phyloP scores from a whole-genome alignment of 2,113 vertebrate species.

The Geothlypis trichas region DNA sequence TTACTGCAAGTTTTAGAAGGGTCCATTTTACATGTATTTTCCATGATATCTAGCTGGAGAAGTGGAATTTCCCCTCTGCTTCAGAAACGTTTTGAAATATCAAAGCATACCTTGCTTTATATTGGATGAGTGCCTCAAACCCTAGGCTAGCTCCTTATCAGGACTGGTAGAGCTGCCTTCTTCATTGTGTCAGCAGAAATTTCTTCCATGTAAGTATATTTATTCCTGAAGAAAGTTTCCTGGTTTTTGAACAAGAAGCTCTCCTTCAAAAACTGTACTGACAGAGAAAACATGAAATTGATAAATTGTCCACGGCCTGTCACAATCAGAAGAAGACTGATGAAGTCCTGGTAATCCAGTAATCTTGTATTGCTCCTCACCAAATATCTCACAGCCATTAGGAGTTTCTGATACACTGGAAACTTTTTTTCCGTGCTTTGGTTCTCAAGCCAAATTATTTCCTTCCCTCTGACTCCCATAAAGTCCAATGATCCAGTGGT shows the following conservation, averaged over 20 bases:
- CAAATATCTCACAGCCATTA: not conserved
- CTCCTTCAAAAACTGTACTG: not conserved
- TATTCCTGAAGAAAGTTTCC: not conserved
- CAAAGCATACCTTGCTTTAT: not conserved
- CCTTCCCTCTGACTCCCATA: not conserved
- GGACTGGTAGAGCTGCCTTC: not conserved
- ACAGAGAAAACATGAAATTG: not conserved
- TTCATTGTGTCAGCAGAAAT: not conserved
- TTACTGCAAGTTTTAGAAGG: not conserved
- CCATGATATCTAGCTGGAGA: not conserved
- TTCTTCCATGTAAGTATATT: not conserved
- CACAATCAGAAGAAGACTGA: not conserved
- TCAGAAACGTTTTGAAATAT: not conserved
- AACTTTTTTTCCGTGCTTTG: not conserved
- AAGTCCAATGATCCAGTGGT: not conserved
- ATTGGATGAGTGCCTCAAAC: not conserved
- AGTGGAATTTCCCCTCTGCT: not conserved
- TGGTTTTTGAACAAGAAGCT: not conserved
- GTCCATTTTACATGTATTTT: not conserved
- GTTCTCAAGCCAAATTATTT: not conserved
- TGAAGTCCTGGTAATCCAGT: not conserved
- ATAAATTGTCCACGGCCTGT: not conserved
- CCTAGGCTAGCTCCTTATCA: not conserved
- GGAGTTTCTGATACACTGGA: not conserved
- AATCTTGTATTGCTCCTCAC: not conserved